Percentiles rank a stretch among this genome's conserved stretches.
These are phyloP conservation scores for Epinotia ramella DNA, from an alignment of 2,888 invertebrate species.

Conservation along the genomic window DNA sequence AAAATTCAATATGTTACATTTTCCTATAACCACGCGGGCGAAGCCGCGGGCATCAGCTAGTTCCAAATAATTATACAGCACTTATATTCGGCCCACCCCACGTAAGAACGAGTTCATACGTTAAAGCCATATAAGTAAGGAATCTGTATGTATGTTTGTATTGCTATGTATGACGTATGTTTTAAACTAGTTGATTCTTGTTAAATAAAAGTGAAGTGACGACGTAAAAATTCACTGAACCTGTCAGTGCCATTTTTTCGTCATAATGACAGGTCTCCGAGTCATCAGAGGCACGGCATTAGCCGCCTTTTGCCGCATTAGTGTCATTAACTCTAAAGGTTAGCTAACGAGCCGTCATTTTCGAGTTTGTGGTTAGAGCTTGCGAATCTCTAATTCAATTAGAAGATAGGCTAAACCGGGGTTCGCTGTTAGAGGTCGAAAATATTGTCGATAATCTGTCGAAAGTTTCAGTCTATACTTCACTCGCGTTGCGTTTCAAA, in stretches of 20 bases:
- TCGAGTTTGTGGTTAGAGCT: constrained; percentile 64
- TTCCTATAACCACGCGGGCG: too few relatives aligned
- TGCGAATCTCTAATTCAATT: constrained; percentile 74
- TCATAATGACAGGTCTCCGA: constrained; percentile 16
- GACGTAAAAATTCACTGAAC: neutral
- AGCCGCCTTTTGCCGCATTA: constrained; percentile 49
- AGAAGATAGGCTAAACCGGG: constrained; percentile 47
- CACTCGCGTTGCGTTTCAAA: too few relatives aligned
- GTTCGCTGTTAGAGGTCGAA: neutral
- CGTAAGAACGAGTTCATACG: too few relatives aligned
- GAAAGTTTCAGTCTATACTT: neutral
- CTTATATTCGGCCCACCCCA: too few relatives aligned
- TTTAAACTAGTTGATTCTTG: neutral
- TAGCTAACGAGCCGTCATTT: constrained; percentile 58
- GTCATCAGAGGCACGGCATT: constrained; percentile 38
- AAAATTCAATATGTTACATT: too few relatives aligned
- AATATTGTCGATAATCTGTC: constrained; percentile 10
- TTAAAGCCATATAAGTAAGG: too few relatives aligned
- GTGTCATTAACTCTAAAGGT: constrained; percentile 28
- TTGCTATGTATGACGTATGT: too few relatives aligned
- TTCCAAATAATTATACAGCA: too few relatives aligned
- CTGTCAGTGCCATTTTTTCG: constrained; percentile 4
- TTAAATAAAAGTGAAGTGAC: neutral
- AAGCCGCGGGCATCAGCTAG: too few relatives aligned
- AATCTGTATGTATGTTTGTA: too few relatives aligned